These are phyloP conservation scores for Lycocorax pyrrhopterus DNA, from an alignment of 2,113 vertebrate species.

Conservation along the genomic window DNA sequence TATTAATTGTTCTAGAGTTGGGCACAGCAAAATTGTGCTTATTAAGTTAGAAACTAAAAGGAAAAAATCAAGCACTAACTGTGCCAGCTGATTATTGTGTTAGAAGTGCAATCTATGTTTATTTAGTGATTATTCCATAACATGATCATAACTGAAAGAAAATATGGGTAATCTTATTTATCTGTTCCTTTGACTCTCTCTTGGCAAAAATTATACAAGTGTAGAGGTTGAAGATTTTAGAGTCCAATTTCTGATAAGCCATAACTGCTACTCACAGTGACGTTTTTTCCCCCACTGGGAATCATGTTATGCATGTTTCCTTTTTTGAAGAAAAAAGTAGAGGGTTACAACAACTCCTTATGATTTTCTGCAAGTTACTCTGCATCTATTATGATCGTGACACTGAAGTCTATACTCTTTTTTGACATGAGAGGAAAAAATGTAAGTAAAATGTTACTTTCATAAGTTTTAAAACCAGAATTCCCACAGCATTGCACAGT, in stretches of 20 bases:
- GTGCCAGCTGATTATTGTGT: not conserved
- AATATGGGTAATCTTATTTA: not conserved
- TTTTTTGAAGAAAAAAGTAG: not conserved
- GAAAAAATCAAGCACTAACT: not conserved
- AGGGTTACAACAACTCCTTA: not conserved
- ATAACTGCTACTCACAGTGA: not conserved
- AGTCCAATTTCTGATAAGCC: not conserved
- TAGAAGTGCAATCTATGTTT: not conserved
- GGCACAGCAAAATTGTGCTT: not conserved
- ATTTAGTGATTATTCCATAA: not conserved
- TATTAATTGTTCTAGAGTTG: not conserved
- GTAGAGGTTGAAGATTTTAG: not conserved
- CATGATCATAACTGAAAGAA: not conserved
- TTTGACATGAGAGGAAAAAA: conserved; percentile 57
- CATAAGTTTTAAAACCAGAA: conserved; percentile 63
- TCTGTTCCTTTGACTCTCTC: not conserved
- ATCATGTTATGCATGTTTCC: not conserved
- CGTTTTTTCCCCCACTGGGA: not conserved
- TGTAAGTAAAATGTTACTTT: conserved; percentile 66
- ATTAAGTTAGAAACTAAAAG: not conserved
- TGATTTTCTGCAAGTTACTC: conserved; percentile 48
- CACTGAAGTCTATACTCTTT: conserved; percentile 64
- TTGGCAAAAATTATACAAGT: not conserved
- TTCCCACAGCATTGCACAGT: conserved; percentile 68
- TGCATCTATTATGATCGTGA: conserved; percentile 59